A percentile compares a stretch with the other conserved stretches of the same genome.
These are phyloP conservation scores for Odontocolon sp. DNA, from an alignment of 2,888 invertebrate species.

Conservation along the genomic window DNA sequence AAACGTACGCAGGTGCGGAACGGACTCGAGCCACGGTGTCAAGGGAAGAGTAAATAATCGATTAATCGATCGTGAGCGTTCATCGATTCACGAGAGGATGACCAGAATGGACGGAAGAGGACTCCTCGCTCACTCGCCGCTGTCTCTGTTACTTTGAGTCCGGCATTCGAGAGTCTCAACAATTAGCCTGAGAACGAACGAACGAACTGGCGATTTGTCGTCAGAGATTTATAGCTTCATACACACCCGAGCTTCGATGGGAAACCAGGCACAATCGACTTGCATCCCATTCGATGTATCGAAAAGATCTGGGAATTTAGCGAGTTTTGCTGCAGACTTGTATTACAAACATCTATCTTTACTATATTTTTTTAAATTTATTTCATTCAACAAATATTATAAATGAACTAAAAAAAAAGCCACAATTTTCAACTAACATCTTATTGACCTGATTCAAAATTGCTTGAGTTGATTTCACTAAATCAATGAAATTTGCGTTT, in stretches of 20 bases:
- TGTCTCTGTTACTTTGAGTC: conserved; percentile 4
- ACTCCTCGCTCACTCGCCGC: conserved; percentile 27
- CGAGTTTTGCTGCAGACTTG: too few species aligned
- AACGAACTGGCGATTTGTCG: conserved; percentile 74
- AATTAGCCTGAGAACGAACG: conserved; percentile 75
- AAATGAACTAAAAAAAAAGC: too few species aligned
- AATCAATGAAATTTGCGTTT: too few species aligned
- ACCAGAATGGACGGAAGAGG: conserved; percentile 43
- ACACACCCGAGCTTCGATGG: conserved; percentile 61
- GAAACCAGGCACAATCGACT: neutral
- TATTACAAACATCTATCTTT: too few species aligned
- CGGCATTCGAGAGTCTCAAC: conserved; percentile 72
- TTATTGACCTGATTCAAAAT: too few species aligned
- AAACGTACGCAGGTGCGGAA: conserved; percentile 27
- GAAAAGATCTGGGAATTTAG: too few species aligned
- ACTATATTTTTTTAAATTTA: too few species aligned
- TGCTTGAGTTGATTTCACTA: too few species aligned
- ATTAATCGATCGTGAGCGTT: conserved; percentile 70
- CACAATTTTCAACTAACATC: too few species aligned
- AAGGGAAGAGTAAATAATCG: conserved; percentile 66
- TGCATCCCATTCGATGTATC: neutral
- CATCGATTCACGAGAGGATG: conserved; percentile 58
- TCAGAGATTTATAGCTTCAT: conserved; percentile 76
- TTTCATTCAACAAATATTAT: too few species aligned
- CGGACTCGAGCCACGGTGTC: conserved; percentile 8